Base-by-base conservation (phyloP, 2,888 invertebrate species). In the Leptopterna dolabrata region DNA sequence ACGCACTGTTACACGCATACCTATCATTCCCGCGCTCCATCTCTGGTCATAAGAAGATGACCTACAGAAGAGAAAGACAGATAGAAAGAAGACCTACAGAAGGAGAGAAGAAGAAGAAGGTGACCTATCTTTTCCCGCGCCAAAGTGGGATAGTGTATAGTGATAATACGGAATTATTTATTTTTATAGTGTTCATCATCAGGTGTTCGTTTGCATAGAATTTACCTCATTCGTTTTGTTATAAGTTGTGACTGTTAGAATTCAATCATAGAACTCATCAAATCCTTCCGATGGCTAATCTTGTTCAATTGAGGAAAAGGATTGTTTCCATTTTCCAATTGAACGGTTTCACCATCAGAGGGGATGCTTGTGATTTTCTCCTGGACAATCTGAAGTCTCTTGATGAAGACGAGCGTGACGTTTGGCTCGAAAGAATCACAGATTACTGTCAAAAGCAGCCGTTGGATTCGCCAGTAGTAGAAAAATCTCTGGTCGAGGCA, bases 401-500 rank as follows among this genome's bases (percentile, higher is more conserved):
- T 76, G 92, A 94, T 70, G 92, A 92, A 16, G 91, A 92, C 11
- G 94, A 95, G 89, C 94, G 95, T 88, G 94, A 95, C 83, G 93
- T 94, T 90, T 95, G 95, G 93, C 91, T 98, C 19, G 96, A 95
- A 80, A 95, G 95, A 90, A 93, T 98, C 29, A 95, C 96, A 6
- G 95, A 95, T 89, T 95, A 96, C 91, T 92, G 98, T 76, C 95
- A 97, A 90, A 95, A 95, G 88, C 97, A 97, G 91, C 95, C 95
- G 90, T 92, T 97, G 41, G 92, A 93, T 6, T 95, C 95, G 85
- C 94, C 95, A 4, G 95, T 96, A 89, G 94, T 98, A 36, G 96
- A 96, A 90, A 94, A 94, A 88, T 93, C 94, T 55, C 94, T 95
- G 88, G 93, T 98, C 88, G 95, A 96, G 91, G 91, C 93, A 86